Conservation (phyloP, 2,888 invertebrate genomes). For the Drosophila pegasa region DNA sequence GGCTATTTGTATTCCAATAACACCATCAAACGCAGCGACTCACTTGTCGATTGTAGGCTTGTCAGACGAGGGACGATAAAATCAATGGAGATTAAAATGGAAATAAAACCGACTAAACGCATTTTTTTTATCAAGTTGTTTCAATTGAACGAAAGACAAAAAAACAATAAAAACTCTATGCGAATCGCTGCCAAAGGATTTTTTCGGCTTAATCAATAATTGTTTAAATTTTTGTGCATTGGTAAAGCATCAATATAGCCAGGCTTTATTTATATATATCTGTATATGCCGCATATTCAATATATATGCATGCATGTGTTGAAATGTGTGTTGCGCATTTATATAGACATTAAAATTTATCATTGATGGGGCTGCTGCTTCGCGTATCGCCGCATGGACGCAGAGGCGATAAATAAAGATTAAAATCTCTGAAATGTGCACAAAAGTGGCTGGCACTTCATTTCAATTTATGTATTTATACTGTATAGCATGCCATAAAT, state of each 20-base stretch:
- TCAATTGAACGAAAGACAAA: neutral
- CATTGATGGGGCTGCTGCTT: constrained; percentile 50
- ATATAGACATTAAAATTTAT: constrained; percentile 68
- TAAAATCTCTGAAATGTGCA: constrained; percentile 77
- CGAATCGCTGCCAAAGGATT: constrained; percentile 17
- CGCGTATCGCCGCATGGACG: constrained; percentile 40
- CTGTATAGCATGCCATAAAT: constrained; percentile 39
- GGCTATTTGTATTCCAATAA: constrained; percentile 44
- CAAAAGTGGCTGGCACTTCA: constrained; percentile 76
- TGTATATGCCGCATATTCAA: neutral
- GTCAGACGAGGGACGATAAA: constrained; percentile 6
- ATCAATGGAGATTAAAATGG: constrained; percentile 24
- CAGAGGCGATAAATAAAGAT: constrained; percentile 73
- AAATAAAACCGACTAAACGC: neutral
- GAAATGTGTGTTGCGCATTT: constrained; percentile 51
- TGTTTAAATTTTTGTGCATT: constrained; percentile 34
- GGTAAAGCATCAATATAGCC: constrained; percentile 56
- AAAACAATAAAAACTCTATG: constrained; percentile 23
- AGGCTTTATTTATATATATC: constrained; percentile 4
- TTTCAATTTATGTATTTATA: constrained; percentile 73
- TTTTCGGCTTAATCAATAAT: constrained; percentile 21
- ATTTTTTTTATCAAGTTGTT: constrained; percentile 1
- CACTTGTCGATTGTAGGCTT: constrained; percentile 2
- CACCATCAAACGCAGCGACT: constrained; percentile 27
- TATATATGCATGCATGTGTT: constrained; percentile 23